phyloP scores from a whole-genome alignment of 2,888 invertebrate species.

The Steinernema hermaphroditum region DNA sequence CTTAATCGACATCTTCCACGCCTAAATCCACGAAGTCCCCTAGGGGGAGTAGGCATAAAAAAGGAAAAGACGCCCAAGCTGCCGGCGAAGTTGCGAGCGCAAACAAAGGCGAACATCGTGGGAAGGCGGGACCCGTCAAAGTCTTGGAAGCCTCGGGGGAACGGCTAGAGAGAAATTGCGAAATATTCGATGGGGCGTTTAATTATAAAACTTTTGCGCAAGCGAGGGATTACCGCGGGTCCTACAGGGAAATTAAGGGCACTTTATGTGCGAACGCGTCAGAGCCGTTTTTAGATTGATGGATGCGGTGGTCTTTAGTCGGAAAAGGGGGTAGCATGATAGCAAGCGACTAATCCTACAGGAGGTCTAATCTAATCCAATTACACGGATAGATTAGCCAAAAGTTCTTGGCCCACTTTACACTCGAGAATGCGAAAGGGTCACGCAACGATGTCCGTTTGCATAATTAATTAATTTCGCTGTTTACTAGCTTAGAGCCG shows the following conservation, averaged over 20 bases:
- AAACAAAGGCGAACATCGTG: constrained; percentile 7
- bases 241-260: too few species aligned
- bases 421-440: constrained; percentile 10
- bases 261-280: too few species aligned
- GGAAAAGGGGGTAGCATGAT: too few species aligned
- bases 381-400: neutral
- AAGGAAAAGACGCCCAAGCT: neutral
- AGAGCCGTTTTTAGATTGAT: too few species aligned
- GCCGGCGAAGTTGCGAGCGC: constrained; percentile 4
- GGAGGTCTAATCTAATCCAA: neutral
- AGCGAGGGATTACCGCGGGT: too few species aligned
- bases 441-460: constrained; percentile 9
- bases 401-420: neutral
- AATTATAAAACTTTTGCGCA: too few species aligned
- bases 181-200: too few species aligned
- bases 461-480: constrained; percentile 17
- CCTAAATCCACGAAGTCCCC: neutral
- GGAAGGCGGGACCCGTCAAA: too few species aligned
- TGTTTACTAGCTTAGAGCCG: constrained; percentile 13
- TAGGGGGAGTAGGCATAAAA: neutral
- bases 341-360: neutral
- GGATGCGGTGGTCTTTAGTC: too few species aligned
- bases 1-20: neutral
- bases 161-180: too few species aligned
- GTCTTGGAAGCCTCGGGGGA: too few species aligned